Percentiles rank a stretch among this genome's conserved stretches.
Conservation (phyloP, 53 echinoderm and acorn worm species). For the Paracentrotus lividus region DNA sequence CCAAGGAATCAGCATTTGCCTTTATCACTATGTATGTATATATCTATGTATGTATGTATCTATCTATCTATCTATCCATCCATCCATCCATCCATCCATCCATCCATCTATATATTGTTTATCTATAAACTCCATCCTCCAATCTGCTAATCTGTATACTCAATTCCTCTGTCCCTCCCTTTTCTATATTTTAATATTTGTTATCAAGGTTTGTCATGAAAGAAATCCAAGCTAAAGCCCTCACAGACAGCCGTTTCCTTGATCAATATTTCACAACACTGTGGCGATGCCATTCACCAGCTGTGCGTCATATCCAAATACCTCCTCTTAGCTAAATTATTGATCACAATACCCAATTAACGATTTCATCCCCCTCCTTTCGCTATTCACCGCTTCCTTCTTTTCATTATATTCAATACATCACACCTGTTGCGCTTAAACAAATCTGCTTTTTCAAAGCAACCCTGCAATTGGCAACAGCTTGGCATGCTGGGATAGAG, state of each 20-base stretch:
- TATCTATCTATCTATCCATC: neutral
- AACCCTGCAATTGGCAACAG: conserved; percentile 3
- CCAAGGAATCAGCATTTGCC: neutral
- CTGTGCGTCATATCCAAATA: conserved; percentile 6
- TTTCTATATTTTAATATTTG: neutral
- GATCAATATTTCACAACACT: conserved; percentile 28
- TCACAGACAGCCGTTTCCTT: neutral
- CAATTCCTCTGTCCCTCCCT: too few relatives aligned
- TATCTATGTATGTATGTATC: neutral
- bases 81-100: neutral
- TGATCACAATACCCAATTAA: neutral
- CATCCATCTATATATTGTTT: neutral
- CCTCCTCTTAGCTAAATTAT: neutral
- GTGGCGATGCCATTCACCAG: neutral
- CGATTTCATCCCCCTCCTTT: neutral
- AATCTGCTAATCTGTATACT: neutral
- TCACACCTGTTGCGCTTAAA: neutral
- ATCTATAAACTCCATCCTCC: neutral
- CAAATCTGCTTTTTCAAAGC: neutral
- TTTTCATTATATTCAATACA: neutral
- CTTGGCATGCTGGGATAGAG: neutral
- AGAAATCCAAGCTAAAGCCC: neutral
- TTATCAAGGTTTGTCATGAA: neutral
- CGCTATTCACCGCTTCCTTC: neutral
- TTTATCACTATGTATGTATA: neutral